Conservation (phyloP, 2,888 invertebrate genomes). For the Drosophila neutralis region DNA sequence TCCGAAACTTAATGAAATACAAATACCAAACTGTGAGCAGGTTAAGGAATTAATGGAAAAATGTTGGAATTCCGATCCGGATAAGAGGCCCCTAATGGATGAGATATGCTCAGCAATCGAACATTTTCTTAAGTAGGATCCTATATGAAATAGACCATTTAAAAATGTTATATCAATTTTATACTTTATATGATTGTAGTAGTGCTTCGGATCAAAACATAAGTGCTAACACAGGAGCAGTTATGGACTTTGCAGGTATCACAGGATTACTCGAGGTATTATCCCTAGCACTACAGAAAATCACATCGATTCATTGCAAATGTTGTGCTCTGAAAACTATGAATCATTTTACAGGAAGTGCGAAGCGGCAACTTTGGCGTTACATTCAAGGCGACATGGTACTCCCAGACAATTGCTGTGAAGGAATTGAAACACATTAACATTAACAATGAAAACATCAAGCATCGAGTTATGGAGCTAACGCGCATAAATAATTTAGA, state of each 20-base stretch:
- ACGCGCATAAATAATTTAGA: neutral
- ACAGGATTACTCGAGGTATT: too few relatives aligned
- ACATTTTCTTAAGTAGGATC: neutral
- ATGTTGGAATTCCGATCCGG: slow-evolving; percentile 5
- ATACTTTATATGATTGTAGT: neutral
- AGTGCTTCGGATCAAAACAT: neutral
- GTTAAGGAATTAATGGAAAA: neutral
- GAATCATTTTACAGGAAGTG: neutral
- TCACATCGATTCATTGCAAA: too few relatives aligned
- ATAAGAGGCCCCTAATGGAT: neutral
- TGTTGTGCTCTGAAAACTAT: neutral
- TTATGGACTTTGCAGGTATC: neutral
- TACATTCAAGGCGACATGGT: neutral
- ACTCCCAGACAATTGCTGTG: neutral
- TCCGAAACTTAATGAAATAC: slow-evolving; percentile 2
- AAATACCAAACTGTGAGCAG: neutral
- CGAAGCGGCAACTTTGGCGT: neutral
- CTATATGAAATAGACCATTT: neutral
- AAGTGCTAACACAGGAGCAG: neutral
- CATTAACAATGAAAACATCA: neutral
- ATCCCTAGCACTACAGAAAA: too few relatives aligned
- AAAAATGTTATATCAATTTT: neutral
- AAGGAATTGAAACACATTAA: neutral
- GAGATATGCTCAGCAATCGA: neutral
- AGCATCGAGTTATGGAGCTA: neutral